Conservation (phyloP, 2,888 invertebrate species). For the Tipula unca region DNA sequence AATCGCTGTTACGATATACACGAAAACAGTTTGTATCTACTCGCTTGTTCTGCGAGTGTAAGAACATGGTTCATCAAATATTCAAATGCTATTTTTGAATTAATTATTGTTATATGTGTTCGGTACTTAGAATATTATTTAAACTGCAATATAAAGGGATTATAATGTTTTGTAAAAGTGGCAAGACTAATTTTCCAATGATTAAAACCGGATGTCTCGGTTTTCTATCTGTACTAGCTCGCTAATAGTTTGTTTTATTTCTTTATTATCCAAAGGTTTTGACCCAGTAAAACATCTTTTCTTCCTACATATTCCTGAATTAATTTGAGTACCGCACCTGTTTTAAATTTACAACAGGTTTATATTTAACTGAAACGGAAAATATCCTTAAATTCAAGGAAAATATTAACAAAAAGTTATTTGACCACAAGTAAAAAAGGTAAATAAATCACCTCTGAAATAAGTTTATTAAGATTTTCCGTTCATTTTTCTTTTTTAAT, state of each 20-base stretch:
- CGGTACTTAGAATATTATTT: too few species aligned
- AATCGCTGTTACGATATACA: too few species aligned
- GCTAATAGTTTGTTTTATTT: not conserved
- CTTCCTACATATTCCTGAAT: not conserved
- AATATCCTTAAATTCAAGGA: not conserved
- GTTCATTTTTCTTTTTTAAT: not conserved
- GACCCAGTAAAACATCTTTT: not conserved
- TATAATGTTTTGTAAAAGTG: too few species aligned
- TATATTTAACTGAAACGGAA: not conserved
- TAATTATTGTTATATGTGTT: not conserved
- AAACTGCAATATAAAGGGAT: too few species aligned
- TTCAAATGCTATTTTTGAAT: not conserved
- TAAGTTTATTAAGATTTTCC: not conserved
- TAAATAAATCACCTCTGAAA: not conserved
- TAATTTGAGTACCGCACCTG: not conserved
- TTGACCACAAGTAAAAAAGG: not conserved
- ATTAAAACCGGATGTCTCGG: too few species aligned
- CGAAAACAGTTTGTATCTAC: too few species aligned
- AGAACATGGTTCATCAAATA: not conserved
- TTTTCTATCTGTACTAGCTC: too few species aligned
- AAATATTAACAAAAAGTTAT: not conserved
- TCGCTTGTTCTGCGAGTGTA: too few species aligned
- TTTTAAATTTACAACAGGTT: not conserved
- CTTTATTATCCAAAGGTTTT: not conserved
- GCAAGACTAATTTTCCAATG: too few species aligned